Conservation (phyloP, 1,140 invertebrate genomes). For the Campoletis sonorensis region DNA sequence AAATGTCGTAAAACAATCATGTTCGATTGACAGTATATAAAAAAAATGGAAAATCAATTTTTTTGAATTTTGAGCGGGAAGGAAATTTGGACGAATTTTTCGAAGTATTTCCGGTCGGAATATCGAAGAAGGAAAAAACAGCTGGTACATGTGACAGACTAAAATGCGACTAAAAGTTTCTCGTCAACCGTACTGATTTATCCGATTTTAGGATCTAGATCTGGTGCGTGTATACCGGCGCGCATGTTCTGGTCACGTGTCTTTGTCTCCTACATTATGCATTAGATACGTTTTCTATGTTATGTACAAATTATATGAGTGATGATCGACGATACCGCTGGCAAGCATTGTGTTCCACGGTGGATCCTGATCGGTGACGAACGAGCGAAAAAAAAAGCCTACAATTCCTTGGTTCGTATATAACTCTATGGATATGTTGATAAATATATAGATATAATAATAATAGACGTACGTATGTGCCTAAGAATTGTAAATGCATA, state of each 20-base stretch:
- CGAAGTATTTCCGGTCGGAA: too few species aligned
- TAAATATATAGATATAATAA: too few species aligned
- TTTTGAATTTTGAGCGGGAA: not conserved
- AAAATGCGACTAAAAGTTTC: conserved; percentile 12
- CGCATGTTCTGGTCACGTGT: conserved; percentile 11
- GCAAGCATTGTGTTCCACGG: too few species aligned
- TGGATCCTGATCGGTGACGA: too few species aligned
- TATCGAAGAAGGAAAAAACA: too few species aligned
- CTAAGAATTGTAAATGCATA: not conserved
- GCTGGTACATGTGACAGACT: not conserved
- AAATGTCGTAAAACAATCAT: not conserved
- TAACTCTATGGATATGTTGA: not conserved
- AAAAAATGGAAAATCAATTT: not conserved
- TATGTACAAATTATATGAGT: not conserved
- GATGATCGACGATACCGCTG: conserved; percentile 4
- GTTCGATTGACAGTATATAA: not conserved
- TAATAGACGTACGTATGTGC: not conserved
- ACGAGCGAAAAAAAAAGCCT: too few species aligned
- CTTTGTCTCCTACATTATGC: not conserved
- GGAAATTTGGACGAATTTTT: too few species aligned
- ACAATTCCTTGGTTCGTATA: too few species aligned
- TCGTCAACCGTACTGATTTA: not conserved
- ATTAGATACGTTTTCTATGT: not conserved
- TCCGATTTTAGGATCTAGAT: conserved; percentile 10
- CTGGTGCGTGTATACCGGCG: not conserved